Conservation (phyloP, 1,140 invertebrate species). For the Acromyrmex charruanus region DNA sequence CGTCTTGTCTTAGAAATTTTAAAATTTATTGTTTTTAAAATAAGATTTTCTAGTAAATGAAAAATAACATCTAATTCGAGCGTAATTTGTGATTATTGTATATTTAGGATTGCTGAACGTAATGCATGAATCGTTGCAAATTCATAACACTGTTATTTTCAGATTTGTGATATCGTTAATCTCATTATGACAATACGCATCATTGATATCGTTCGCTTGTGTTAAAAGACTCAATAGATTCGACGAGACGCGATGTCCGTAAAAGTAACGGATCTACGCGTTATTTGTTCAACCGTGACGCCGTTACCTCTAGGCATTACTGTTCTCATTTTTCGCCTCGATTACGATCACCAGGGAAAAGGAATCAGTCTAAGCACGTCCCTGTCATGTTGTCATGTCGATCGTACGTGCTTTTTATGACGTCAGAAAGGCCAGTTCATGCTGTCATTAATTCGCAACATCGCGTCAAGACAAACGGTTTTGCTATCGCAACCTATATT, state of each 20-base stretch:
- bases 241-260: conserved; percentile 40
- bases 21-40: background rate
- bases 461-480: background rate
- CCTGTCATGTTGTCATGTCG: background rate
- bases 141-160: background rate
- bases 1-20: background rate
- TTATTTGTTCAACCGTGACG: conserved; percentile 63
- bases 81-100: background rate
- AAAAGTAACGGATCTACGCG: conserved; percentile 69
- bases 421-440: background rate
- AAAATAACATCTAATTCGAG: background rate
- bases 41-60: background rate
- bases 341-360: background rate
- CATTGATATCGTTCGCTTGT: background rate
- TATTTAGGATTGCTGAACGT: background rate
- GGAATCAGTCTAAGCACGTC: conserved; percentile 21
- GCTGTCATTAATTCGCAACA: conserved; percentile 13
- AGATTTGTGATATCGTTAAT: background rate
- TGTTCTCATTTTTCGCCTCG: conserved; percentile 63
- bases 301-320: conserved; percentile 62
- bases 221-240: conserved; percentile 1
- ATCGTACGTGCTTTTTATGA: conserved; percentile 5
- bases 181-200: conserved; percentile 29
- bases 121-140: background rate
- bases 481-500: conserved; percentile 28